phyloP scores from a whole-genome alignment of 2,888 invertebrate species.

The Eilema griseolum region DNA sequence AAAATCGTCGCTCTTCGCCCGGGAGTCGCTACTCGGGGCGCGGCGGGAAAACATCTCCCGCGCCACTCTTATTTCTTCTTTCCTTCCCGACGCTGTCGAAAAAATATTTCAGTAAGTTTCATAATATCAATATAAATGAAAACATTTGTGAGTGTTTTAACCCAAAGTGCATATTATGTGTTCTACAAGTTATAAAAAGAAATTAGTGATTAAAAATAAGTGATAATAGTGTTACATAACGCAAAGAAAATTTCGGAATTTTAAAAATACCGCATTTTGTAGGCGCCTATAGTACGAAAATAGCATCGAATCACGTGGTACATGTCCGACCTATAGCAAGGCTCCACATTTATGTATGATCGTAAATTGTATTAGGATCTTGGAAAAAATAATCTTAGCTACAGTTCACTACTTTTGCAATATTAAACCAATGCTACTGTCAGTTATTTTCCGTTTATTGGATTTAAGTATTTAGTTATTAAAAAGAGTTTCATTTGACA shows the following conservation, averaged over 20 bases:
- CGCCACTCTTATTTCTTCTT: constrained; percentile 87
- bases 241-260: constrained; percentile 75
- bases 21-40: constrained; percentile 87
- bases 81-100: constrained; percentile 87
- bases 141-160: constrained; percentile 72
- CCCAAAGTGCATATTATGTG: constrained; percentile 75
- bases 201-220: constrained; percentile 73
- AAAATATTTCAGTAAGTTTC: constrained; percentile 83
- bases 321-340: constrained; percentile 80
- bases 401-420: constrained; percentile 13
- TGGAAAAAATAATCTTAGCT: constrained; percentile 26
- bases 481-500: constrained; percentile 58
- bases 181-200: constrained; percentile 60
- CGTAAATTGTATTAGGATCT: constrained; percentile 60
- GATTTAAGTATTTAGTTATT: neutral
- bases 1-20: constrained; percentile 87
- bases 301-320: constrained; percentile 85
- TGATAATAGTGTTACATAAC: constrained; percentile 85
- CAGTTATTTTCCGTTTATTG: neutral
- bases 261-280: constrained; percentile 88
- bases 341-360: constrained; percentile 82
- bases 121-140: constrained; percentile 66
- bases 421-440: neutral
- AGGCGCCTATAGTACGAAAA: constrained; percentile 82
- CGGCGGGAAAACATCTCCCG: constrained; percentile 87